phyloP scores from a whole-genome alignment of 2,888 invertebrate genomes.

The Tetanocera ferruginea region DNA sequence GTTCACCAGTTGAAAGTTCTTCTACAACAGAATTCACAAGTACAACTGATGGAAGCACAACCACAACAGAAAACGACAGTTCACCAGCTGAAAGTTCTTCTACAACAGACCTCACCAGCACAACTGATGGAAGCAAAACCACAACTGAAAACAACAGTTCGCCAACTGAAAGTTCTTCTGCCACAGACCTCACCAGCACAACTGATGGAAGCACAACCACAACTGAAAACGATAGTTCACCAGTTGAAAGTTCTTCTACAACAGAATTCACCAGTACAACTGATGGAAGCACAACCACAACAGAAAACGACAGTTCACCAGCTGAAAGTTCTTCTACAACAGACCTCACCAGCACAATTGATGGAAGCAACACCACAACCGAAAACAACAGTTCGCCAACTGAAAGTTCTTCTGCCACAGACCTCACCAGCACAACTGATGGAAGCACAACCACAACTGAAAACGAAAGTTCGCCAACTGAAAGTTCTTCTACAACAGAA shows the following conservation, averaged over 20 bases:
- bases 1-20: neutral
- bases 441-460: neutral
- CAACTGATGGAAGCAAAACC: neutral
- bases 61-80: neutral
- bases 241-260: neutral
- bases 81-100: neutral
- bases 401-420: neutral
- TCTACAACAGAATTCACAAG: neutral
- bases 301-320: neutral
- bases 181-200: neutral
- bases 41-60: neutral
- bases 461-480: neutral
- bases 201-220: neutral
- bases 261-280: neutral
- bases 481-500: neutral
- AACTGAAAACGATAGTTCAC: neutral
- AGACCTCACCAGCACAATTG: neutral
- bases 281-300: neutral
- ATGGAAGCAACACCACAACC: neutral
- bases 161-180: neutral
- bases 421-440: neutral
- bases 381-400: neutral
- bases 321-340: neutral
- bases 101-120: neutral
- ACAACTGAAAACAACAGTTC: neutral